Evolutionary conservation across 2,888 invertebrate genomes (phyloP).

Genomic region (Caenorhabditis japonica): DNA sequence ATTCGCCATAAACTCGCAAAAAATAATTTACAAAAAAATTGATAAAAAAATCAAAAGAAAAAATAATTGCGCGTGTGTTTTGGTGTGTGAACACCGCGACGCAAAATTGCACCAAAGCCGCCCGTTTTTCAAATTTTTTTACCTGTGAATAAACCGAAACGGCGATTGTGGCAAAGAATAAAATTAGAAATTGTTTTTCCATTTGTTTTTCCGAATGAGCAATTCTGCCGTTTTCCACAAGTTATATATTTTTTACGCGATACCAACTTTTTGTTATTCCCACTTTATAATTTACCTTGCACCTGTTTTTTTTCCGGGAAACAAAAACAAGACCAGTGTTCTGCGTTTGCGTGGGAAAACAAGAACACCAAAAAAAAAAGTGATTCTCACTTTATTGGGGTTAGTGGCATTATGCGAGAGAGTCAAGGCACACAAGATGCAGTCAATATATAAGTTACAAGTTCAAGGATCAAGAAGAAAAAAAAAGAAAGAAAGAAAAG

Average conservation of each 20-base stretch:
- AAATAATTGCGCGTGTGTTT: too few relatives aligned
- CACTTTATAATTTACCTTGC: neutral
- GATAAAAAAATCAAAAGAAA: too few relatives aligned
- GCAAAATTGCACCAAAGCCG: too few relatives aligned
- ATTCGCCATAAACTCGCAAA: too few relatives aligned
- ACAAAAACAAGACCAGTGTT: neutral
- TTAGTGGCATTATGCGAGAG: constrained; percentile 39
- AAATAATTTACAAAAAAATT: too few relatives aligned
- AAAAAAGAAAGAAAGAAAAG: too few relatives aligned
- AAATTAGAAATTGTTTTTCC: neutral
- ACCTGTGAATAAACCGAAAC: constrained; percentile 14
- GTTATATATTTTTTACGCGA: neutral
- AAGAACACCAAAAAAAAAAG: constrained; percentile 1
- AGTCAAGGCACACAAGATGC: constrained; percentile 13
- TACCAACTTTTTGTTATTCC: neutral
- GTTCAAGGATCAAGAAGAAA: too few relatives aligned
- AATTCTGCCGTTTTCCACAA: neutral
- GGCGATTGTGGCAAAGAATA: neutral
- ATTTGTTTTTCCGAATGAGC: neutral
- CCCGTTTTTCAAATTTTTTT: neutral
- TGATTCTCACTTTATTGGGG: constrained; percentile 26
- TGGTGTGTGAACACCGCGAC: neutral
- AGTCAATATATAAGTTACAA: constrained; percentile 22
- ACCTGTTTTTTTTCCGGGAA: neutral
- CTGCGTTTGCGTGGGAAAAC: constrained; percentile 1